Evolutionary conservation across 2,797 vertebrate genomes (phyloP).

Genomic region (Bucorvus abyssinicus): DNA sequence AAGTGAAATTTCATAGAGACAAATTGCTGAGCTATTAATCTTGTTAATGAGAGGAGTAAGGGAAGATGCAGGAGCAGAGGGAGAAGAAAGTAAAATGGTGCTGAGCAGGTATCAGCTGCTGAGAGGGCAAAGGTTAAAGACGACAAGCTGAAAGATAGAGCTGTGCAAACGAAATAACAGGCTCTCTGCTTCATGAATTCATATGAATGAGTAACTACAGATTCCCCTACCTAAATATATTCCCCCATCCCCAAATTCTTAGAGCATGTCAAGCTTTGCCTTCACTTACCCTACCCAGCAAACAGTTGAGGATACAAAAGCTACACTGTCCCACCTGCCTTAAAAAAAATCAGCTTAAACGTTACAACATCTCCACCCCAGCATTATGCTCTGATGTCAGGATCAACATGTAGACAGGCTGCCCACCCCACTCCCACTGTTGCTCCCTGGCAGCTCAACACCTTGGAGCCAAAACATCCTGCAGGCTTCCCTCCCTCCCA

Average conservation of each 20-base stretch:
- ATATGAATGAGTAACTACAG: neutral
- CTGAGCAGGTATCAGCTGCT: neutral
- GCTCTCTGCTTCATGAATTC: neutral
- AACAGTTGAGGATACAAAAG: conserved; percentile 62
- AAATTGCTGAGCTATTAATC: neutral
- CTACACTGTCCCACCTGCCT: conserved; percentile 30
- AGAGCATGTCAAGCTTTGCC: neutral
- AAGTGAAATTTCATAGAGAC: neutral
- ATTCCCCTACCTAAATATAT: neutral
- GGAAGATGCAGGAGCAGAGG: neutral
- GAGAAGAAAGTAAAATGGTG: neutral
- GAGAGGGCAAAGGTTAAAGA: neutral
- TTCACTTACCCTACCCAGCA: conserved; percentile 1
- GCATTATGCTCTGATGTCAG: conserved; percentile 35
- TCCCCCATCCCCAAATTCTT: neutral
- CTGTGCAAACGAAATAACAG: neutral
- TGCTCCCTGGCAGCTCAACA: too few species aligned
- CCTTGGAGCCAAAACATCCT: neutral
- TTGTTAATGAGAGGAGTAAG: neutral
- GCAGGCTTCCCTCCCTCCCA: too few species aligned
- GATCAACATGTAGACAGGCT: conserved; percentile 50
- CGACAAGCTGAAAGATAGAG: neutral
- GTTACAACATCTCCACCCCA: conserved; percentile 23
- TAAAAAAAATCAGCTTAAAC: conserved; percentile 51
- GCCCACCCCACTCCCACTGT: neutral